Evolutionary conservation across 2,113 vertebrate species (phyloP).

Genomic region (Peromyscus leucopus): DNA sequence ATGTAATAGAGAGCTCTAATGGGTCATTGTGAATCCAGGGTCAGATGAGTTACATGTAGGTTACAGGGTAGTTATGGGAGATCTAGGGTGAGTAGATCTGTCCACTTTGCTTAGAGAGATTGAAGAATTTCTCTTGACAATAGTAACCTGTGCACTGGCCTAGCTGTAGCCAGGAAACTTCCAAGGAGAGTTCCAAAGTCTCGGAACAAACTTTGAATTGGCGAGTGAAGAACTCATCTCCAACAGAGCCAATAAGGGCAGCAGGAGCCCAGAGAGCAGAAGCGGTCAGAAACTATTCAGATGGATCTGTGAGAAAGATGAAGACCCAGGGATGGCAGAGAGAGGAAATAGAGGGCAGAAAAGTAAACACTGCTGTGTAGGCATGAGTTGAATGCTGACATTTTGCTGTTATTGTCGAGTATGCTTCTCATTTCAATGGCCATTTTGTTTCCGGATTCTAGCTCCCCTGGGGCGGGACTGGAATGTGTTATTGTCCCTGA

Average conservation of each 20-base stretch:
- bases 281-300: background rate
- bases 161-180: background rate
- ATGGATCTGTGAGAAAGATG: background rate
- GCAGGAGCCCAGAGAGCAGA: background rate
- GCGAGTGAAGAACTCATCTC: background rate
- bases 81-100: background rate
- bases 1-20: too few species aligned
- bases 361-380: rapidly evolving
- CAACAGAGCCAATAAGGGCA: background rate
- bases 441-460: slow-evolving; percentile 22
- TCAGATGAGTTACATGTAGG: background rate
- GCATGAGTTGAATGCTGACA: background rate
- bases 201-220: background rate
- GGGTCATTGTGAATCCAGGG: background rate
- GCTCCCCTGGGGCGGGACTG: background rate
- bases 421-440: background rate
- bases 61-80: rapidly evolving
- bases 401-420: background rate
- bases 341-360: slow-evolving; percentile 40
- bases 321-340: background rate
- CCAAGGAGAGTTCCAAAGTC: background rate
- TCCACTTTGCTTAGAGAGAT: background rate
- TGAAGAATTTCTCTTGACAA: background rate
- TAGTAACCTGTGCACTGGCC: rapidly evolving
- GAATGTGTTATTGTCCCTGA: background rate